Evolutionary conservation across 2,888 invertebrate genomes (phyloP).

Genomic region (Thysanoteuthis rhombus): DNA sequence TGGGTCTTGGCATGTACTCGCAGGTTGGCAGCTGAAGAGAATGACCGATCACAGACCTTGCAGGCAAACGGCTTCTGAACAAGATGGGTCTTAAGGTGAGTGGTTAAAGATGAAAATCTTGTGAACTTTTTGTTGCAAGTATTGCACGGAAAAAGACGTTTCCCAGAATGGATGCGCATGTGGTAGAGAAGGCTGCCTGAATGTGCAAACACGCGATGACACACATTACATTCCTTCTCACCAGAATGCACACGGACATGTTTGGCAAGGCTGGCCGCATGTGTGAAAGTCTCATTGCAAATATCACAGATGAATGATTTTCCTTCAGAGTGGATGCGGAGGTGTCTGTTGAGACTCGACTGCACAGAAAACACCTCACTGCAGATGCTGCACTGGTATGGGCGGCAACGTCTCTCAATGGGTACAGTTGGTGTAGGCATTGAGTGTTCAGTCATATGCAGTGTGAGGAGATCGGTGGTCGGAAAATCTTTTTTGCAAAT

Average conservation of each 20-base stretch:
- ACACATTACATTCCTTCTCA: not conserved
- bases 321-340: not conserved
- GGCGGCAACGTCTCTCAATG: not conserved
- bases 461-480: not conserved
- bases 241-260: constrained; percentile 28
- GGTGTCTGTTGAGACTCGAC: not conserved
- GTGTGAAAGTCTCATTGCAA: constrained; percentile 17
- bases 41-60: not conserved
- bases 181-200: not conserved
- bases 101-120: not conserved
- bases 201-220: not conserved
- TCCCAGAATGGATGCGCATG: not conserved
- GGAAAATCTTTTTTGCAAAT: not conserved
- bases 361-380: not conserved
- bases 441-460: not conserved
- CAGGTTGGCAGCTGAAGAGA: not conserved
- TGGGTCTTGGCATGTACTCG: not conserved
- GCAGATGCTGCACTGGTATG: not conserved
- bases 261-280: not conserved
- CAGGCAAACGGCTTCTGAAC: not conserved
- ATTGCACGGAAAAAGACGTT: not conserved
- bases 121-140: not conserved
- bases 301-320: constrained; percentile 19
- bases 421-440: not conserved
- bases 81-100: not conserved